Base-by-base conservation (phyloP, 2,797 vertebrate genomes). In the Lepilemur ruficaudatus region DNA sequence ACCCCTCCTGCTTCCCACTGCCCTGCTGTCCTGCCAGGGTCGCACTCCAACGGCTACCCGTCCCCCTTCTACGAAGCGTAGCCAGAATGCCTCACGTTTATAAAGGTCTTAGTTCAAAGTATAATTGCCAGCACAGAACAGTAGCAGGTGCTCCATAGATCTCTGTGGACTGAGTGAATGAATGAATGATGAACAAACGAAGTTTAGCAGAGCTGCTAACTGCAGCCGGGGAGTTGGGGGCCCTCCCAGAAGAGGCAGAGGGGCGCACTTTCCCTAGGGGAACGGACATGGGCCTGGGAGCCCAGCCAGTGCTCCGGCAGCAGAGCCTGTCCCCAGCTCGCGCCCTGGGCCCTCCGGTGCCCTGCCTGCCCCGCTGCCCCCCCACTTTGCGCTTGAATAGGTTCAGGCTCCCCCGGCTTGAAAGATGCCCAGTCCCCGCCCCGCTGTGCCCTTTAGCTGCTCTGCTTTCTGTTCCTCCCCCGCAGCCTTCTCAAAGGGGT, bases 1-100 rank as follows among this genome's bases (percentile, higher is more conserved):
- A 12, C 3, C 32, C 14, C 32, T 3, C 20, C 4, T n/a, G 43
- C 61, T 41, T 57, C n/a, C 14, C 28, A 1, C 20, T 0, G 0
- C n/a, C 13, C 22, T 38, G 12, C 41, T 10, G 0, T 0, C 43
- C 32, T 3, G 0, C 46, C 18, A 12, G 50, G 13, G 2, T 7
- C 13, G 11, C 5, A 4, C 2, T 7, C 14, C 67, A 30, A 1
- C 5, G 4, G 50, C 67, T 18, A 0, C 5, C 25, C 0, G 0
- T 52, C 9, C 22, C 23, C 20, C 17, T 18, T 15, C 10, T 2
- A 0, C 3, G 22, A 22, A 38, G n/a, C 1, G 0, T 7, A 6
- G 48, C 3, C 30, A 14, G 30, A 17, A 65, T 0, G 1, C 38
- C 32, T 17, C 78, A 11, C 13, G 0, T 32, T 18, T 13, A 1